Percentiles rank a stretch among this genome's conserved stretches.
Evolutionary conservation across 2,113 vertebrate genomes (phyloP).

Genomic region (Aramus guarauna): DNA sequence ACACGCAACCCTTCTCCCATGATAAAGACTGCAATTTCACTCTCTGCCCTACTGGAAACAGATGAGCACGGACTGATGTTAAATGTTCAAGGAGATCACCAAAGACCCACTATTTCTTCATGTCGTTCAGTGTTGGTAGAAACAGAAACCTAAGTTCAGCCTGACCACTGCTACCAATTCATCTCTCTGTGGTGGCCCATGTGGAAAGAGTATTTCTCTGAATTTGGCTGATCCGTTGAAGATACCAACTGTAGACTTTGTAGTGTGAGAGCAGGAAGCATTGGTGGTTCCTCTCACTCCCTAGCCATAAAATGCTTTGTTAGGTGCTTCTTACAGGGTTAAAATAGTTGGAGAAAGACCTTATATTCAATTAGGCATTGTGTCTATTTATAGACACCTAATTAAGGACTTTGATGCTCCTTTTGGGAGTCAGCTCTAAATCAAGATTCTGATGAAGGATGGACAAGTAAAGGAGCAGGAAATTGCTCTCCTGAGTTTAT

Average conservation of each 20-base stretch:
- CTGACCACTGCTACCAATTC: background rate
- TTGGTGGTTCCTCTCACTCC: background rate
- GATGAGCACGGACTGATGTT: rapidly evolving
- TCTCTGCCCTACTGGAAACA: background rate
- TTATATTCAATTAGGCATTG: rapidly evolving
- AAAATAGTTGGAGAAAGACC: background rate
- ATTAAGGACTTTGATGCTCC: background rate
- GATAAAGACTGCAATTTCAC: background rate
- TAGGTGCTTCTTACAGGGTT: background rate
- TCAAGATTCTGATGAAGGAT: background rate
- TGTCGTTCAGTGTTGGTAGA: background rate
- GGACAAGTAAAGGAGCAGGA: background rate
- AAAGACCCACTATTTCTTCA: background rate
- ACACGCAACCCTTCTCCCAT: rapidly evolving
- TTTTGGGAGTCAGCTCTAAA: background rate
- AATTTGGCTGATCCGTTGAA: background rate
- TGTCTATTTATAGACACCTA: background rate
- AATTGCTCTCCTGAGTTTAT: background rate
- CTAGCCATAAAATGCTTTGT: background rate
- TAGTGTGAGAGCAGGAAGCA: background rate
- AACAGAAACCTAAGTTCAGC: background rate
- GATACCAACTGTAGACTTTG: no score
- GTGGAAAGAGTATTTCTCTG: background rate
- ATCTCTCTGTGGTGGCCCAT: no score
- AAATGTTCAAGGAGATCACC: background rate